These are phyloP conservation scores for Erpobdella octoculata DNA, from an alignment of 2,888 invertebrate species.

Conservation along the genomic window DNA sequence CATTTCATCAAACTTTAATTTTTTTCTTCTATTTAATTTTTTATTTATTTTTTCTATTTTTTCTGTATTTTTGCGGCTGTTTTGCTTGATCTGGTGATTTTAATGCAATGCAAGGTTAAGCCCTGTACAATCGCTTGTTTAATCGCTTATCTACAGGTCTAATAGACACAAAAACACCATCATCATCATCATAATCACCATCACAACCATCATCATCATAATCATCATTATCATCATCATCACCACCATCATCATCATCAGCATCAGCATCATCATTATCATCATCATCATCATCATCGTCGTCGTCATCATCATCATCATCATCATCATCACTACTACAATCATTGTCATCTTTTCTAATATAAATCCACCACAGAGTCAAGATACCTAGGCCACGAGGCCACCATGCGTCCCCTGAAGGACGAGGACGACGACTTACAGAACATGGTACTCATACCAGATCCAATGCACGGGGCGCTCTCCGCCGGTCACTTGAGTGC, in stretches of 20 bases:
- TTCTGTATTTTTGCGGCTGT: no score
- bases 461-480: slow-evolving; percentile 35
- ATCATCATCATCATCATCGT: slow-evolving; percentile 22
- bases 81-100: no score
- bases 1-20: no score
- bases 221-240: slow-evolving; percentile 25
- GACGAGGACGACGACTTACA: slow-evolving; percentile 27
- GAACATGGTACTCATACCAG: slow-evolving; percentile 35
- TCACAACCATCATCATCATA: neutral
- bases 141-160: no score
- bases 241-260: slow-evolving; percentile 23
- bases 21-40: no score
- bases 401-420: slow-evolving; percentile 33
- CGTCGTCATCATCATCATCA: slow-evolving; percentile 19
- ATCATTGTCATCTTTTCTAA: neutral
- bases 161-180: no score
- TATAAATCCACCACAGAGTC: slow-evolving; percentile 31
- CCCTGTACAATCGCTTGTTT: no score
- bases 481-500: slow-evolving; percentile 30
- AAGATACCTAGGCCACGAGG: slow-evolving; percentile 35
- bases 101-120: no score
- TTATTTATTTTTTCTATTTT: no score
- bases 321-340: slow-evolving; percentile 1
- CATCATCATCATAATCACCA: neutral
- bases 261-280: slow-evolving; percentile 20